phyloP scores from a whole-genome alignment of 2,797 vertebrate species.

The Calcarius lapponicus region DNA sequence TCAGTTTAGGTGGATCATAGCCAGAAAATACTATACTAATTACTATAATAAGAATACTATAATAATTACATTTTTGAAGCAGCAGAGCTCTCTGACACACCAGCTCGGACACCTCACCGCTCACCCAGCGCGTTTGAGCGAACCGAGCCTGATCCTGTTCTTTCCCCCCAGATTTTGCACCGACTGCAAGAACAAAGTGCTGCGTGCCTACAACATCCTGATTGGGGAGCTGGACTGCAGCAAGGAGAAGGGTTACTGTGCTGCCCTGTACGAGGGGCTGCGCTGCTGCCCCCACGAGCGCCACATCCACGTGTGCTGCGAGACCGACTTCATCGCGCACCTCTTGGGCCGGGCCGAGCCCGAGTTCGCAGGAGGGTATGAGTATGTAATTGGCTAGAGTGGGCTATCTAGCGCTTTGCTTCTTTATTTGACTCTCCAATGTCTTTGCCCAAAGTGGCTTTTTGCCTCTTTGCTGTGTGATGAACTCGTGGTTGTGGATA shows the following conservation, averaged over 20 bases:
- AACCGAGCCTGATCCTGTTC: rapidly evolving
- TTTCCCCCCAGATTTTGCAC: constrained; percentile 87
- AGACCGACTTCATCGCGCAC: constrained; percentile 96
- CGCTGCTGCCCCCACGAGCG: constrained; percentile 94
- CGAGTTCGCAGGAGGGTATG: constrained; percentile 95
- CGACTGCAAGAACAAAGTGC: constrained; percentile 97
- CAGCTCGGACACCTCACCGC: rapidly evolving
- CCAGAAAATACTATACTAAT: background rate
- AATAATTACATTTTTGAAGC: background rate
- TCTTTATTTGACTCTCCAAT: constrained; percentile 71
- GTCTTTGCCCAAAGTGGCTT: constrained; percentile 51
- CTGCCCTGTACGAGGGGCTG: constrained; percentile 92
- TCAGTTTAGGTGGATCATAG: background rate
- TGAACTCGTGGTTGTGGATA: background rate
- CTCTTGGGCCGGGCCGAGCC: constrained; percentile 94
- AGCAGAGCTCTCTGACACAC: background rate
- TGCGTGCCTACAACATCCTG: constrained; percentile 95
- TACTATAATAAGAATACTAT: too few relatives aligned
- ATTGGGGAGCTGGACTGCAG: constrained; percentile 94
- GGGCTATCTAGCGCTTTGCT: constrained; percentile 86
- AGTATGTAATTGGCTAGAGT: constrained; percentile 89
- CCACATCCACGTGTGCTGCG: constrained; percentile 95
- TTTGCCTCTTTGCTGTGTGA: constrained; percentile 23
- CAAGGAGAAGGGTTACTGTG: constrained; percentile 96
- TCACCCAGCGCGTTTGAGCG: rapidly evolving